Conservation (phyloP, 2,888 invertebrate species). For the Brachypalpus laphriformis region DNA sequence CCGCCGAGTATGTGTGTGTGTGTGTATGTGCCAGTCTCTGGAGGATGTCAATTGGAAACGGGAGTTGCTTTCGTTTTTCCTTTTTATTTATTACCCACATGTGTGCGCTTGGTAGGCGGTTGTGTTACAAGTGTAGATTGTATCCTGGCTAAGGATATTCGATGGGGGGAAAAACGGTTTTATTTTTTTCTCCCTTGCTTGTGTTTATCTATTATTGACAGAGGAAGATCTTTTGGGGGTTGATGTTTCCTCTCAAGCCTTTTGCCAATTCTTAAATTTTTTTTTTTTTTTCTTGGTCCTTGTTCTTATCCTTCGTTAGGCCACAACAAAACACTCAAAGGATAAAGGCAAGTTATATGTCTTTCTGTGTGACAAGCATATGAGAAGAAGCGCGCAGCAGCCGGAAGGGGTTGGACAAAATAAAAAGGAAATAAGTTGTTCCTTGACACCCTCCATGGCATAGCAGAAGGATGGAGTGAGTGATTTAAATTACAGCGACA, state of each 20-base stretch:
- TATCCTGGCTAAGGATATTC: slow-evolving; percentile 22
- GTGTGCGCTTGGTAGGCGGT: slow-evolving; percentile 51
- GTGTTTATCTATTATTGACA: slow-evolving; percentile 66
- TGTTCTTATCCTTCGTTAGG: slow-evolving; percentile 45
- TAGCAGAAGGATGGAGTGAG: slow-evolving; percentile 29
- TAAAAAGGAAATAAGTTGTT: slow-evolving; percentile 40
- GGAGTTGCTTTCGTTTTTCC: slow-evolving; percentile 43
- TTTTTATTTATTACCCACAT: slow-evolving; percentile 69
- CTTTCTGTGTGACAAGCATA: slow-evolving; percentile 37
- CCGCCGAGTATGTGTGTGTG: too few relatives aligned
- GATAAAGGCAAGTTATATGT: slow-evolving; percentile 17
- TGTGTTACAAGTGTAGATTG: slow-evolving; percentile 56
- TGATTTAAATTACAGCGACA: slow-evolving; percentile 72
- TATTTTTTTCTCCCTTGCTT: background rate
- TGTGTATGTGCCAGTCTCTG: slow-evolving; percentile 2
- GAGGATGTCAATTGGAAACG: slow-evolving; percentile 68
- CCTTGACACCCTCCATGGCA: slow-evolving; percentile 31
- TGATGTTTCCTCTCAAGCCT: slow-evolving; percentile 38
- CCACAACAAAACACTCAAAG: slow-evolving; percentile 38
- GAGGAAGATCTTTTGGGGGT: slow-evolving; percentile 17
- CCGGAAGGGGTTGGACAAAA: background rate
- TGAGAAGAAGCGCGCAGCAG: slow-evolving; percentile 11
- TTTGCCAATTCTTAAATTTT: slow-evolving; percentile 16
- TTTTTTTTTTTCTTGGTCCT: background rate
- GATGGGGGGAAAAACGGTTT: slow-evolving; percentile 16